Evolutionary conservation across 2,797 vertebrate species (phyloP).

Genomic region (Cichlasoma orientale): DNA sequence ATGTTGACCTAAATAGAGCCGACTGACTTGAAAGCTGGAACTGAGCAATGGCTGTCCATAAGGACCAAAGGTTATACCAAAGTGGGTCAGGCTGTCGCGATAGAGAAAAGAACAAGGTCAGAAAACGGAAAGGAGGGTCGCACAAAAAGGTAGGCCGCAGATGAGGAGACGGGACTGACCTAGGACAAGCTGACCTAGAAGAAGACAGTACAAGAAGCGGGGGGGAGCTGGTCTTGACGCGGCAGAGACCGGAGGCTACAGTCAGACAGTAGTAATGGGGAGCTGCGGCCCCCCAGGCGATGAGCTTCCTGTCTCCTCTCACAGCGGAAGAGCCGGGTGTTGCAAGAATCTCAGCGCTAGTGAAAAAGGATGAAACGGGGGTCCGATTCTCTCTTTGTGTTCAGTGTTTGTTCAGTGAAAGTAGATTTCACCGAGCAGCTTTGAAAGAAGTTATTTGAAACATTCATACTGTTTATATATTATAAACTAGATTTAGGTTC

Average conservation of each 20-base stretch:
- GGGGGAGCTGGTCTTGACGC: constrained; percentile 28
- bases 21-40: constrained; percentile 40
- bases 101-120: constrained; percentile 52
- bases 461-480: background rate
- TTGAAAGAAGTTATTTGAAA: background rate
- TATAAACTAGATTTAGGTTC: background rate
- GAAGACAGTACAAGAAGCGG: constrained; percentile 9
- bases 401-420: constrained; percentile 12
- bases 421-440: background rate
- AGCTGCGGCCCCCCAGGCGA: constrained; percentile 20
- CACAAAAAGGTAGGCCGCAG: constrained; percentile 49
- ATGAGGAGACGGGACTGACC: constrained; percentile 37
- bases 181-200: constrained; percentile 62
- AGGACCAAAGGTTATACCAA: constrained; percentile 59
- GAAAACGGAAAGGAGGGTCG: constrained; percentile 46
- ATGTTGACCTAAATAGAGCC: constrained; percentile 61
- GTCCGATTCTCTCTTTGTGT: constrained; percentile 10
- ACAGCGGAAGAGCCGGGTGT: constrained; percentile 37
- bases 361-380: constrained; percentile 15
- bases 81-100: constrained; percentile 62
- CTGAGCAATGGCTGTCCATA: constrained; percentile 28
- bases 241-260: constrained; percentile 16
- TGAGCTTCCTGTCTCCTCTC: constrained; percentile 39
- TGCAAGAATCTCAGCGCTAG: constrained; percentile 38
- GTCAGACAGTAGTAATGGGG: constrained; percentile 39